Percentiles rank a stretch among this genome's conserved stretches.
Evolutionary conservation across 2,113 vertebrate species (phyloP).

Genomic region (Periophthalmus modestus): DNA sequence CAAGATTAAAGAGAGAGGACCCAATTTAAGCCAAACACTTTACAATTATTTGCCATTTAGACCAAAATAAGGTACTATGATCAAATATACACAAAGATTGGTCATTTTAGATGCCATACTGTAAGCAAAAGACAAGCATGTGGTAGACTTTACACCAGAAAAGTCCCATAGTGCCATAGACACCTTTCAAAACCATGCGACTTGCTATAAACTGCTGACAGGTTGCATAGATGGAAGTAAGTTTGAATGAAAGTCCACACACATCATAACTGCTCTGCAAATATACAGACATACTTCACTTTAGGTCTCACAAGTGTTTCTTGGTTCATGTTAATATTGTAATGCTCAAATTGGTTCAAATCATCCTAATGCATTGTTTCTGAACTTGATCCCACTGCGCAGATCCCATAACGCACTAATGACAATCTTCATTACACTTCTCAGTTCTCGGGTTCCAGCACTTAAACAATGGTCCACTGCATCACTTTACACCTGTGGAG

Average conservation of each 20-base stretch:
- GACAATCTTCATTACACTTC: constrained; percentile 6
- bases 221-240: background rate
- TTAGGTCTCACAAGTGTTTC: background rate
- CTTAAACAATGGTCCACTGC: constrained; percentile 18
- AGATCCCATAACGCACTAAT: constrained; percentile 26
- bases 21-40: no score
- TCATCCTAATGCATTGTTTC: background rate
- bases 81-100: no score
- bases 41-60: no score
- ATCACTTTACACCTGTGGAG: constrained; percentile 53
- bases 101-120: no score
- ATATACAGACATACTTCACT: background rate
- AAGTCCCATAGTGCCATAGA: background rate
- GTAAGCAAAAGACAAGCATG: no score
- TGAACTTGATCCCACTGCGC: background rate
- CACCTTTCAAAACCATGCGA: background rate
- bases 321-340: background rate
- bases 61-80: no score
- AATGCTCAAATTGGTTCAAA: background rate
- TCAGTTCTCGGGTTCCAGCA: constrained; percentile 17
- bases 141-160: no score
- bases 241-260: background rate
- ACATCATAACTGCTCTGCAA: background rate
- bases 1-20: no score
- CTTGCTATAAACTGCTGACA: background rate